Evolutionary conservation across 2,113 vertebrate species (phyloP).

Genomic region (Oenanthe melanoleuca): DNA sequence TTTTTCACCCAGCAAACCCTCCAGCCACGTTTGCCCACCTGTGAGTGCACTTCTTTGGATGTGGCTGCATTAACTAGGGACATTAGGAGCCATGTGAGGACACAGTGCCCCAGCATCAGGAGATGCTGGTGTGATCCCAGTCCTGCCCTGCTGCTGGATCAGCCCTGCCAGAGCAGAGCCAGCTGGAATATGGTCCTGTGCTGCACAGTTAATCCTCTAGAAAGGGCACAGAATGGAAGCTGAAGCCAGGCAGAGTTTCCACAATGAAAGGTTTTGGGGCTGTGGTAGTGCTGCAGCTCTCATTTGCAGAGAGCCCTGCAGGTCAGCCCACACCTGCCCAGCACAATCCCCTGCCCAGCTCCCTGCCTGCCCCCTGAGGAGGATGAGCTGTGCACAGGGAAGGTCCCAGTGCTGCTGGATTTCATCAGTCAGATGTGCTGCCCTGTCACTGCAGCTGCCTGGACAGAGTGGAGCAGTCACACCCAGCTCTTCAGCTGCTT

Average conservation of each 20-base stretch:
- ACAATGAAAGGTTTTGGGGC: not conserved
- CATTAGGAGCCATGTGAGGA: rapidly evolving
- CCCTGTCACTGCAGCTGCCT: rapidly evolving
- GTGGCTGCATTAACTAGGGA: not conserved
- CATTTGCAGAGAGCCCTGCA: not conserved
- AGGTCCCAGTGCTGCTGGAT: not conserved
- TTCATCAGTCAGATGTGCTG: not conserved
- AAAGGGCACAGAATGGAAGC: slow-evolving; percentile 10
- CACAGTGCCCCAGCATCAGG: rapidly evolving
- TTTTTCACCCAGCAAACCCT: not conserved
- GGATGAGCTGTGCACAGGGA: not conserved
- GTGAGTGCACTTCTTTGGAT: rapidly evolving
- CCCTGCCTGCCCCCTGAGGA: not conserved
- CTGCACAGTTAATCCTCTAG: slow-evolving; percentile 18
- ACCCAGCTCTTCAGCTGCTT: not conserved
- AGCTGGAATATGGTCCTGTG: not conserved
- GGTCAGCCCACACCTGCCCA: not conserved
- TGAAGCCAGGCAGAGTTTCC: not conserved
- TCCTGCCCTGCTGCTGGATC: not conserved
- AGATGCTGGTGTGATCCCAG: not conserved
- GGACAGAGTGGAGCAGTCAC: not conserved
- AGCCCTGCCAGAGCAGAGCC: not conserved
- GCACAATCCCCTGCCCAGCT: not conserved
- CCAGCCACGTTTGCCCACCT: not conserved
- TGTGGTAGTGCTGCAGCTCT: not conserved